phyloP scores from a whole-genome alignment of 2,888 invertebrate genomes.

The Iphiclides podalirius region DNA sequence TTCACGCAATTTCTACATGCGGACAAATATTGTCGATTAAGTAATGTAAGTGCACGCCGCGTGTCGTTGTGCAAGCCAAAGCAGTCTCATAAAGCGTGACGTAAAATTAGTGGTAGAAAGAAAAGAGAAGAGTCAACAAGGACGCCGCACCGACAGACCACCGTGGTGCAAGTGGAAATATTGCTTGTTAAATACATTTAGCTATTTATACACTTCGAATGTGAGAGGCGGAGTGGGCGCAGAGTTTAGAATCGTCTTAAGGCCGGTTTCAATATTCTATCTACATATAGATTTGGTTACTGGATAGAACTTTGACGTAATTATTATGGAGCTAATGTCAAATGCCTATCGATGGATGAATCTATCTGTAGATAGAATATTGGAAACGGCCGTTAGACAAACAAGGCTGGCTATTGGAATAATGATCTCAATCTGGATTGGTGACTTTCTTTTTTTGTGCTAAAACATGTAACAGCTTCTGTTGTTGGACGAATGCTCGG shows the following conservation, averaged over 20 bases:
- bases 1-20: background rate
- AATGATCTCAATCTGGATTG: no score
- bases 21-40: background rate
- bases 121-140: constrained; percentile 21
- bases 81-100: constrained; percentile 22
- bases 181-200: constrained; percentile 26
- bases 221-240: constrained; percentile 20
- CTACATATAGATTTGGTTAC: no score
- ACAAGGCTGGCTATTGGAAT: no score
- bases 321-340: no score
- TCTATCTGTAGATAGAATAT: no score
- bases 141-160: constrained; percentile 17
- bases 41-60: background rate
- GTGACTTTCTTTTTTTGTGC: no score
- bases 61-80: constrained; percentile 15
- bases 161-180: constrained; percentile 24
- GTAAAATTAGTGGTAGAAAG: constrained; percentile 23
- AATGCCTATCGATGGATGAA: no score
- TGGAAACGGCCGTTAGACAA: no score
- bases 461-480: no score
- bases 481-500: no score
- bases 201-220: constrained; percentile 24
- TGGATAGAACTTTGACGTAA: no score
- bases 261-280: no score
- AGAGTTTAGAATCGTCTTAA: constrained; percentile 1